phyloP scores from a whole-genome alignment of 2,888 invertebrate species.

The Bimastos eiseni region DNA sequence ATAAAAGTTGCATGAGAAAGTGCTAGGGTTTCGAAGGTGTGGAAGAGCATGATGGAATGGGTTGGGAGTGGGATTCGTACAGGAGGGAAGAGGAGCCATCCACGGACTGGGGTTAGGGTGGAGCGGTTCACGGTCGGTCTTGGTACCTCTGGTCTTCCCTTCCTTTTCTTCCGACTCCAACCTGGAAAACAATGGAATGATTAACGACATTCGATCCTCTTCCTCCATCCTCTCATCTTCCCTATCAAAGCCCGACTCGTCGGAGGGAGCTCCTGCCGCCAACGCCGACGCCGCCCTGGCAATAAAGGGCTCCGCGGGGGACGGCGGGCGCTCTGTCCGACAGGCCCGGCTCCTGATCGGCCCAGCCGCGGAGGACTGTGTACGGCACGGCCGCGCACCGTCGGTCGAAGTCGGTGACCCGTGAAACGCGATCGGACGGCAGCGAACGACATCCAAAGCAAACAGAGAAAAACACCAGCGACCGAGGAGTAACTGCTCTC shows the following conservation, averaged over 20 bases:
- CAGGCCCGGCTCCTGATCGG: too few species aligned
- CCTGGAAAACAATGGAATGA: background rate
- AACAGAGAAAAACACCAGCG: background rate
- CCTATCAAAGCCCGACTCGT: background rate
- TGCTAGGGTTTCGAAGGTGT: background rate
- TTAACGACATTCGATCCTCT: conserved; percentile 4
- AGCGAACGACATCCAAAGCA: conserved; percentile 13
- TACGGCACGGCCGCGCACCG: background rate
- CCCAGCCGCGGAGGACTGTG: background rate
- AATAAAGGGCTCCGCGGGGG: conserved; percentile 6
- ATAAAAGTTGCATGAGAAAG: background rate
- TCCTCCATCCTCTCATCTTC: background rate
- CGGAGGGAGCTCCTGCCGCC: background rate
- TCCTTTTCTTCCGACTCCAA: background rate
- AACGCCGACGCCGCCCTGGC: background rate
- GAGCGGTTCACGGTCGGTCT: background rate
- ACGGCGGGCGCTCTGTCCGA: background rate
- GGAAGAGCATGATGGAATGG: too few species aligned
- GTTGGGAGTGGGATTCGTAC: too few species aligned
- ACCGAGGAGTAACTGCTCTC: background rate
- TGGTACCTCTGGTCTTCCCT: background rate
- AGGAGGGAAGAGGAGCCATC: background rate
- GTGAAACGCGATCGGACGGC: conserved; percentile 16
- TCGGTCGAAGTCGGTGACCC: background rate
- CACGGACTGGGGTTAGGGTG: background rate